A percentile compares a stretch with the other conserved stretches of the same genome.
Conservation (phyloP, 2,797 vertebrate genomes). For the Netta rufina region DNA sequence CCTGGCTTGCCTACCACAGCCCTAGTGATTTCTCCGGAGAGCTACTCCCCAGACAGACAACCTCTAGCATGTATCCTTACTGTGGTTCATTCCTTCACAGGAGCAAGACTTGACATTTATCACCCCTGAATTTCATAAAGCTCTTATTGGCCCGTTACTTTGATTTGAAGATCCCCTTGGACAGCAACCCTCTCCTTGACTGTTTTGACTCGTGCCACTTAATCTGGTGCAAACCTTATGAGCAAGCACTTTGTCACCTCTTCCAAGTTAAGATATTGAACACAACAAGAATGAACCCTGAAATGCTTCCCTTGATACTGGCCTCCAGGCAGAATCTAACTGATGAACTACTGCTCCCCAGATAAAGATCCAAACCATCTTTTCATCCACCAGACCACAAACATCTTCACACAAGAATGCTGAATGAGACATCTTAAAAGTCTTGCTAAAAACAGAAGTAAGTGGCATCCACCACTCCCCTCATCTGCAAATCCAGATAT, state of each 20-base stretch:
- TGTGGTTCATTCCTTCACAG: neutral
- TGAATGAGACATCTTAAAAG: neutral
- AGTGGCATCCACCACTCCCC: neutral
- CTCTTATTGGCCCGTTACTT: neutral
- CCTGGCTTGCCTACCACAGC: neutral
- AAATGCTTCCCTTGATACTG: neutral
- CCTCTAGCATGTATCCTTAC: neutral
- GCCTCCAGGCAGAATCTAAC: neutral
- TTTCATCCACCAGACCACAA: neutral
- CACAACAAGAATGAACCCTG: neutral
- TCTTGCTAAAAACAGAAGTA: neutral
- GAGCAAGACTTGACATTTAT: neutral
- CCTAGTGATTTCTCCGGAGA: neutral
- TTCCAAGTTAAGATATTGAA: neutral
- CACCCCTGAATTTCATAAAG: neutral
- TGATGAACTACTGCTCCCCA: neutral
- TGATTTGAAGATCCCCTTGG: neutral
- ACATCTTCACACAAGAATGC: neutral
- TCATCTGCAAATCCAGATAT: neutral
- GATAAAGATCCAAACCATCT: neutral
- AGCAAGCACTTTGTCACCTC: neutral
- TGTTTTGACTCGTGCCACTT: neutral
- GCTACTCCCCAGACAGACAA: neutral
- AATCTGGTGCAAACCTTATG: neutral
- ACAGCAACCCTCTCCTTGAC: neutral